Evolutionary conservation across 2,888 invertebrate genomes (phyloP), one percentile per base, ranked within the genome.

Genomic region (Syritta pipiens): DNA sequence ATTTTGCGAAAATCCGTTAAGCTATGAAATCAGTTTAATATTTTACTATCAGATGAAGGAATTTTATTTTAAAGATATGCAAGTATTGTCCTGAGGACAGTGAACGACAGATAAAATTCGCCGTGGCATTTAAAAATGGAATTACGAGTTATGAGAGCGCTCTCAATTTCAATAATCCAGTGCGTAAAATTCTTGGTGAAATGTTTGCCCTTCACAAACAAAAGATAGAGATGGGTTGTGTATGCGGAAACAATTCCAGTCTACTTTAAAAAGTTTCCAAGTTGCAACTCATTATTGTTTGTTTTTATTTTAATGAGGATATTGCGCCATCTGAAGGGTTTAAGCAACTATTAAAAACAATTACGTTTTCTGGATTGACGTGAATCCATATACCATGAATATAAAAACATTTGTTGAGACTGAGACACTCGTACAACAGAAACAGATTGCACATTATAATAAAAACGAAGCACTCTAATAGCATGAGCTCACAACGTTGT

Each of bases 401-500:
- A n/a, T n/a, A n/a, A n/a, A n/a, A n/a, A n/a, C n/a, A n/a, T n/a
- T n/a, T n/a, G n/a, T n/a, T n/a, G n/a, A n/a, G n/a, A n/a, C n/a
- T n/a, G n/a, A n/a, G n/a, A n/a, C n/a, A n/a, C n/a, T n/a, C n/a
- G n/a, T n/a, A n/a, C n/a, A n/a, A n/a, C n/a, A n/a, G n/a, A n/a
- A n/a, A 12, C 20, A 62, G 37, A 71, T 53, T 71, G 72, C 63
- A 63, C 48, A 55, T 46, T 40, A 63, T 55, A 57, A 72, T 63
- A 72, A 72, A 63, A 55, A 40, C 20, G 22, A 63, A 71, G 37
- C 28, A 55, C 62, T 69, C 42, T 26, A 40, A 59, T 30, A 28
- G 60, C 44, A 35, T 19, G 30, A 57, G 30, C 51, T 42, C 19
- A 51, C 14, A 49, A 9, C 17, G 14, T 14, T 30, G 49, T 59